These are phyloP conservation scores for Sminthopsis crassicaudata DNA, from an alignment of 2,113 vertebrate genomes.

Conservation along the genomic window DNA sequence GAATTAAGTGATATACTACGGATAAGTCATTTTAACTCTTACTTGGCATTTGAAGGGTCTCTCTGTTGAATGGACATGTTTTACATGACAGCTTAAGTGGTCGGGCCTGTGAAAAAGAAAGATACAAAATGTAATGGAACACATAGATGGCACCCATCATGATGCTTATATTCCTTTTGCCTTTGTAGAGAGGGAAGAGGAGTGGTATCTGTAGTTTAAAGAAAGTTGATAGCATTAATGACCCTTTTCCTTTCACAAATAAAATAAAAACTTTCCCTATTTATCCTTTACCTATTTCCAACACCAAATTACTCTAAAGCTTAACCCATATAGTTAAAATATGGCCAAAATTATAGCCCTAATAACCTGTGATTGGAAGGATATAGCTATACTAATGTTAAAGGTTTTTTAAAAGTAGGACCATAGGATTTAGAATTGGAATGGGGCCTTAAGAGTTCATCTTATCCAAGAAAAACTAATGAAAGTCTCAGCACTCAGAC, in stretches of 20 bases:
- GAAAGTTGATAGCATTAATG: constrained; percentile 50
- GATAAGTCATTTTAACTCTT: constrained; percentile 88
- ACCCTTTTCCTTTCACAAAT: constrained; percentile 23
- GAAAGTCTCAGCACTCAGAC: constrained; percentile 51
- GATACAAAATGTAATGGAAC: constrained; percentile 76
- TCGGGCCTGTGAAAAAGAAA: constrained; percentile 91
- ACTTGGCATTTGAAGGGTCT: constrained; percentile 99
- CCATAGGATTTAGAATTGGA: not conserved
- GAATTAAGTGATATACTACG: constrained; percentile 69
- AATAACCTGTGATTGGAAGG: constrained; percentile 39
- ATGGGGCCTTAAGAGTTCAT: not conserved
- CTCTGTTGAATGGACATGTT: constrained; percentile 99
- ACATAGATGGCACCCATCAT: constrained; percentile 42
- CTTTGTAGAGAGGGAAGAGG: not conserved
- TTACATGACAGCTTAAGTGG: constrained; percentile 99
- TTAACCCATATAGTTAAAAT: constrained; percentile 61
- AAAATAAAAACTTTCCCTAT: constrained; percentile 18
- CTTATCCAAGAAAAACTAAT: constrained; percentile 23
- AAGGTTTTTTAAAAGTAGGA: constrained; percentile 56
- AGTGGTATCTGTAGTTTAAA: constrained; percentile 33
- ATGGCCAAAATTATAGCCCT: constrained; percentile 51
- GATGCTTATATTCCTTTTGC: constrained; percentile 65
- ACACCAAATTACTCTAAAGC: constrained; percentile 56
- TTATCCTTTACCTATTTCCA: constrained; percentile 38
- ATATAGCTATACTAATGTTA: constrained; percentile 42